phyloP scores from a whole-genome alignment of 2,797 vertebrate genomes.

The Thalassophryne amazonica region DNA sequence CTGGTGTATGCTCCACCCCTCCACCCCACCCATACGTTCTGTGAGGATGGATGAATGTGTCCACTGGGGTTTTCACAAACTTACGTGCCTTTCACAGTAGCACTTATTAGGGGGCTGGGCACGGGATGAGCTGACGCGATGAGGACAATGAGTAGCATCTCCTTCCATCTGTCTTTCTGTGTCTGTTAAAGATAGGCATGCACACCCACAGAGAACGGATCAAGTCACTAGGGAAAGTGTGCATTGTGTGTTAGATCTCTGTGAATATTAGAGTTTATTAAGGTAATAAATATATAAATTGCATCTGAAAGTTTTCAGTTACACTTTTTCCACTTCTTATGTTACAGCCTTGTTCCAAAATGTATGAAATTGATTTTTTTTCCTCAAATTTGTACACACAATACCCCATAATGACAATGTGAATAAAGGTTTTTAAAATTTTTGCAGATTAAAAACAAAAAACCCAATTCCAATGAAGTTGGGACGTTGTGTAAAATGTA shows the following conservation, averaged over 20 bases:
- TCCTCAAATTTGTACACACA: too few relatives aligned
- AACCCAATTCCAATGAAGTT: too few relatives aligned
- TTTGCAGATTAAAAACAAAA: too few relatives aligned
- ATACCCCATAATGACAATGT: too few relatives aligned
- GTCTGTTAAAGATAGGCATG: too few relatives aligned
- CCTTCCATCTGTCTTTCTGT: slow-evolving; percentile 49
- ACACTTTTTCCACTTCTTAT: background rate
- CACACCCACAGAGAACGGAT: slow-evolving; percentile 22
- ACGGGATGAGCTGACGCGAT: slow-evolving; percentile 60
- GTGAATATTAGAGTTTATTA: slow-evolving; percentile 10
- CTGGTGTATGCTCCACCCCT: too few relatives aligned
- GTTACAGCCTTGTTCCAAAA: too few relatives aligned
- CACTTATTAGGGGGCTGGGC: slow-evolving; percentile 18
- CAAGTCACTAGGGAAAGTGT: slow-evolving; percentile 33
- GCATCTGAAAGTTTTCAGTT: too few relatives aligned
- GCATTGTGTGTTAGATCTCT: slow-evolving; percentile 1
- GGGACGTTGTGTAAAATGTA: too few relatives aligned
- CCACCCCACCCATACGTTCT: too few relatives aligned
- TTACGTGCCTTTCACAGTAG: slow-evolving; percentile 2
- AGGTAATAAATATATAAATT: slow-evolving; percentile 23
- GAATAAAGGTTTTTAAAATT: too few relatives aligned
- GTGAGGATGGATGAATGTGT: slow-evolving; percentile 25
- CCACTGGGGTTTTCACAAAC: slow-evolving; percentile 24
- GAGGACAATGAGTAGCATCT: slow-evolving; percentile 54
- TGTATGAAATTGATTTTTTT: too few relatives aligned